These are phyloP conservation scores for Chlorospingus semifuscus DNA, from an alignment of 2,797 vertebrate species.

Conservation along the genomic window DNA sequence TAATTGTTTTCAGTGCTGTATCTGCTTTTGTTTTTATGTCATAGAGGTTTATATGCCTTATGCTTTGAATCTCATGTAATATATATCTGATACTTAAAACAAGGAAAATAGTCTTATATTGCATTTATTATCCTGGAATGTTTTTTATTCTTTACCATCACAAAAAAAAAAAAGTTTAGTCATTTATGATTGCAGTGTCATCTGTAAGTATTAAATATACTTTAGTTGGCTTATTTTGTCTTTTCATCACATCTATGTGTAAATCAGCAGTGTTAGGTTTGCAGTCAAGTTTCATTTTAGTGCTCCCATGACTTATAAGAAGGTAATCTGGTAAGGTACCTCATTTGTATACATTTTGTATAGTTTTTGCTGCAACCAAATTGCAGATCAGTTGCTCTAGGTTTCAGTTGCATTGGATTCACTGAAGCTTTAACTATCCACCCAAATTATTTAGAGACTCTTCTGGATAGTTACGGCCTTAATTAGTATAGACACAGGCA, in stretches of 20 bases:
- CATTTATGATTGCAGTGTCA: background rate
- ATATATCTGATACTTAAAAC: background rate
- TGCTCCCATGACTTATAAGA: background rate
- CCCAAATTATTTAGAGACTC: constrained; percentile 16
- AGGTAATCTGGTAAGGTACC: background rate
- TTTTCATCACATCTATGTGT: background rate
- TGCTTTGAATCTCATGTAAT: background rate
- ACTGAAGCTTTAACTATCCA: background rate
- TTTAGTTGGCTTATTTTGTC: background rate
- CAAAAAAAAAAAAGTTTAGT: background rate
- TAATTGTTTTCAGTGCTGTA: background rate
- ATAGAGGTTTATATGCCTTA: background rate
- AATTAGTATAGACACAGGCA: background rate
- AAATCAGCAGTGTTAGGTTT: background rate
- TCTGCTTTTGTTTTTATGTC: background rate
- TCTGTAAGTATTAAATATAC: background rate
- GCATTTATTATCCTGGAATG: background rate
- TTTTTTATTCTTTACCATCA: background rate
- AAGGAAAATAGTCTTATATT: background rate
- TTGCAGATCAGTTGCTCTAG: background rate
- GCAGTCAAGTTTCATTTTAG: constrained; percentile 1
- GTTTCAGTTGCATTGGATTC: background rate
- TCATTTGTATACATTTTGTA: background rate
- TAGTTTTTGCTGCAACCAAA: background rate
- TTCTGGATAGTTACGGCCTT: background rate